These are phyloP conservation scores for Seriola dumerili DNA, from an alignment of 2,113 vertebrate genomes.

Conservation along the genomic window DNA sequence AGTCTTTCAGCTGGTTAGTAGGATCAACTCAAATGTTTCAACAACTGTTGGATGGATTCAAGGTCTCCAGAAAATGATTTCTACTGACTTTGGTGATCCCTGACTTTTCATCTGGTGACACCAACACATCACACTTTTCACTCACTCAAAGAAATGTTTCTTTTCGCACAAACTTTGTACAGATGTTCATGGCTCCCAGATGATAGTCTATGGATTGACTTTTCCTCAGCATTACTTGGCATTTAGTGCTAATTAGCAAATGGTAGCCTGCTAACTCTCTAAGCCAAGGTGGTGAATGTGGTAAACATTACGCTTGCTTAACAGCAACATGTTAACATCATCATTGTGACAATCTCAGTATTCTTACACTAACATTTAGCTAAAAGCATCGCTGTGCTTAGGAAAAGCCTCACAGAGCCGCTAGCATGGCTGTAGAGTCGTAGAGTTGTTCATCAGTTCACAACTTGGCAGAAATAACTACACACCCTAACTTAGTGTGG, in stretches of 20 bases:
- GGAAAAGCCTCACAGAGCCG: background rate
- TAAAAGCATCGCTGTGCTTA: background rate
- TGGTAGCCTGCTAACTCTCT: background rate
- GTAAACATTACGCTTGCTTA: background rate
- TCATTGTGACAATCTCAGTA: background rate
- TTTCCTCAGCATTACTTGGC: too few species aligned
- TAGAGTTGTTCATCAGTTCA: background rate
- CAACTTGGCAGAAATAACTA: slow-evolving; percentile 16
- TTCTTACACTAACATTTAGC: background rate
- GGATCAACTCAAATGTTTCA: background rate
- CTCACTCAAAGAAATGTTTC: background rate
- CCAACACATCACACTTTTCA: background rate
- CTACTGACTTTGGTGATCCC: background rate
- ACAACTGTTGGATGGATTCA: background rate
- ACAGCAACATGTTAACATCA: background rate
- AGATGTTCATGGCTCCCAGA: background rate
- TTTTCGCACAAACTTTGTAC: background rate
- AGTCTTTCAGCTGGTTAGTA: background rate
- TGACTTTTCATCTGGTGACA: background rate
- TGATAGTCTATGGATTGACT: background rate
- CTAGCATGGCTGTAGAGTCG: background rate
- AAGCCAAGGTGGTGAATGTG: background rate
- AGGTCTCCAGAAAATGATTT: background rate
- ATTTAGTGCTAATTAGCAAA: background rate
- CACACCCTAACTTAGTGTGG: slow-evolving; percentile 20